phyloP scores from a whole-genome alignment of 2,797 vertebrate species.

The Sylvilagus floridanus region DNA sequence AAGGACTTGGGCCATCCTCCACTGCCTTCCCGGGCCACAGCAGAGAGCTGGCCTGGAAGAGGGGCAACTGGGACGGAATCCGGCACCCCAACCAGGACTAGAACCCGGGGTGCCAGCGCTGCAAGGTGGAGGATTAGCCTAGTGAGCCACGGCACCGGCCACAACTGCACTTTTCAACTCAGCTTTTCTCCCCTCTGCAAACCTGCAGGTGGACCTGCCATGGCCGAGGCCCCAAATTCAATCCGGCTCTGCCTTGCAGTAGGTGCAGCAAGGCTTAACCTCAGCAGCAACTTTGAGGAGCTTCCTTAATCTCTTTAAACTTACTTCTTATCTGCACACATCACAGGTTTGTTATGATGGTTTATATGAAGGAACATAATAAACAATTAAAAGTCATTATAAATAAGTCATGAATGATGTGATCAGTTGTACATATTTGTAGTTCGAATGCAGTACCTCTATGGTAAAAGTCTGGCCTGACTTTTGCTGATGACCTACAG shows the following conservation, averaged over 20 bases:
- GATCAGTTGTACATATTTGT: neutral
- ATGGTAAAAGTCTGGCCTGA: neutral
- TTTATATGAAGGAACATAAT: neutral
- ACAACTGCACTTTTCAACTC: neutral
- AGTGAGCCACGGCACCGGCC: too few species aligned
- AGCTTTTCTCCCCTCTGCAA: neutral
- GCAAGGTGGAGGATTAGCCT: too few species aligned
- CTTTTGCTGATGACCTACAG: neutral
- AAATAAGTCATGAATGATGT: neutral
- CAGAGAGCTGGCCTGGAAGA: too few species aligned
- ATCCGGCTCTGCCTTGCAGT: neutral
- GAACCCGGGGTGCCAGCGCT: too few species aligned
- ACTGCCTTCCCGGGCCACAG: too few species aligned
- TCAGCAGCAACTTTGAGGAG: slow-evolving; percentile 46
- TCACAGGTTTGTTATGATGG: neutral
- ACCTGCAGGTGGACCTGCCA: neutral
- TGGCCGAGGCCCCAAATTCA: neutral
- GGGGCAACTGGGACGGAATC: too few species aligned
- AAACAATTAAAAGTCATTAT: neutral
- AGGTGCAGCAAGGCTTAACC: neutral
- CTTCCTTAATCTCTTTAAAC: neutral
- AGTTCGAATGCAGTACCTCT: neutral
- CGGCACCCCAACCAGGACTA: too few species aligned
- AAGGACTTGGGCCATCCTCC: too few species aligned
- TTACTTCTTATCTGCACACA: slow-evolving; percentile 60